Evolutionary conservation across 1,140 invertebrate species (phyloP).

Genomic region (Euschistus heros): DNA sequence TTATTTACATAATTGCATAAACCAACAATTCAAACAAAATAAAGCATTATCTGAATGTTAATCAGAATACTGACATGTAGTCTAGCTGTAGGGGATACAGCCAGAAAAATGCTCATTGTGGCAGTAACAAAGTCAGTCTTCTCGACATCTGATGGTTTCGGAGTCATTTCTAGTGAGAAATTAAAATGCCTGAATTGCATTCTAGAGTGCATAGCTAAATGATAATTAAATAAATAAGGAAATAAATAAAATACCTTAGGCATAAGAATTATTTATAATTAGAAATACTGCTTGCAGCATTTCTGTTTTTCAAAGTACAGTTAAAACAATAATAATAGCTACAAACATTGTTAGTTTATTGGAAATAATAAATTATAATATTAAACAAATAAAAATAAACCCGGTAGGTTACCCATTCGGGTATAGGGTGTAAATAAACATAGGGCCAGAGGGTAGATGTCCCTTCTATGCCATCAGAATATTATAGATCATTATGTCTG

Average conservation of each 20-base stretch:
- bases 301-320: too few species aligned
- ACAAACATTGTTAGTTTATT: too few species aligned
- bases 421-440: conserved; percentile 7
- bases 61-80: conserved; percentile 7
- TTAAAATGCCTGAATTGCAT: too few species aligned
- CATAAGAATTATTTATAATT: too few species aligned
- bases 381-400: background rate
- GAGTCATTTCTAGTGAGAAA: conserved; percentile 21
- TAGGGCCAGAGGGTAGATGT: background rate
- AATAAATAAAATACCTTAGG: too few species aligned
- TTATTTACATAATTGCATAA: background rate
- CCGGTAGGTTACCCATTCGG: conserved; percentile 12
- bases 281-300: too few species aligned
- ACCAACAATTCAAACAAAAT: background rate
- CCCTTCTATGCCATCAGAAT: too few species aligned
- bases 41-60: background rate
- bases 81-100: conserved; percentile 21
- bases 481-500: too few species aligned
- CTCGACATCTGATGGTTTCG: conserved; percentile 22
- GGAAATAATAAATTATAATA: too few species aligned
- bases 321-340: too few species aligned
- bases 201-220: too few species aligned
- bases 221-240: too few species aligned
- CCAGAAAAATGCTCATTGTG: conserved; percentile 24
- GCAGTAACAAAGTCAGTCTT: conserved; percentile 19